These are phyloP conservation scores for Brachionus plicatilis DNA, from an alignment of 1,140 invertebrate species.

Conservation along the genomic window DNA sequence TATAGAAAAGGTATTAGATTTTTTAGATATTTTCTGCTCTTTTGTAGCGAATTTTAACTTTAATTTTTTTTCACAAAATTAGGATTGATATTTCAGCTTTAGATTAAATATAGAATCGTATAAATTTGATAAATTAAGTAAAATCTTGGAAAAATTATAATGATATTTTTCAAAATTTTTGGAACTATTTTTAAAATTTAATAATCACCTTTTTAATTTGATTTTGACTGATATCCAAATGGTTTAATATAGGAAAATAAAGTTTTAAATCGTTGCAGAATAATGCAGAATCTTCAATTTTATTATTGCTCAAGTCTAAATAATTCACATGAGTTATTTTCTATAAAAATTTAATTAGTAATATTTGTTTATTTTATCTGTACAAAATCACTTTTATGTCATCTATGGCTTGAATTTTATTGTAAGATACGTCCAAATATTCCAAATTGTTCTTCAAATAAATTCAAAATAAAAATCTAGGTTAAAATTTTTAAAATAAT, in stretches of 20 bases:
- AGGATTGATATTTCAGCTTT: too few species aligned
- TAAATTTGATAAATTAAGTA: not conserved
- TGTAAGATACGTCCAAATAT: constrained; percentile 53
- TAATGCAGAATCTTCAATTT: not conserved
- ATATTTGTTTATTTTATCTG: too few species aligned
- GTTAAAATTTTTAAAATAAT: not conserved
- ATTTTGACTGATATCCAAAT: constrained; percentile 13
- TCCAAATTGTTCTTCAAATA: constrained; percentile 41
- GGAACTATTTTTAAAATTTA: too few species aligned
- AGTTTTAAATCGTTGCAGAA: not conserved
- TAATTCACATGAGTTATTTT: not conserved
- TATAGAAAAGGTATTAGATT: too few species aligned
- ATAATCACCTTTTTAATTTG: constrained; percentile 13
- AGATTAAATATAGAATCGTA: not conserved
- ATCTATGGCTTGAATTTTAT: constrained; percentile 45
- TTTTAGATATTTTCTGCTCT: too few species aligned
- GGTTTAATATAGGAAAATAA: constrained; percentile 15
- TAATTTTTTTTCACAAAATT: too few species aligned
- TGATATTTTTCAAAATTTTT: too few species aligned
- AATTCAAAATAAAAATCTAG: not conserved
- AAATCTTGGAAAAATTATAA: too few species aligned
- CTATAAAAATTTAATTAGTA: not conserved
- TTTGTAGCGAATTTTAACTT: too few species aligned
- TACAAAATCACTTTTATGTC: not conserved
- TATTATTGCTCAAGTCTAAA: constrained; percentile 31